Conservation (phyloP, 2,888 invertebrate species). For the Panopea generosa region DNA sequence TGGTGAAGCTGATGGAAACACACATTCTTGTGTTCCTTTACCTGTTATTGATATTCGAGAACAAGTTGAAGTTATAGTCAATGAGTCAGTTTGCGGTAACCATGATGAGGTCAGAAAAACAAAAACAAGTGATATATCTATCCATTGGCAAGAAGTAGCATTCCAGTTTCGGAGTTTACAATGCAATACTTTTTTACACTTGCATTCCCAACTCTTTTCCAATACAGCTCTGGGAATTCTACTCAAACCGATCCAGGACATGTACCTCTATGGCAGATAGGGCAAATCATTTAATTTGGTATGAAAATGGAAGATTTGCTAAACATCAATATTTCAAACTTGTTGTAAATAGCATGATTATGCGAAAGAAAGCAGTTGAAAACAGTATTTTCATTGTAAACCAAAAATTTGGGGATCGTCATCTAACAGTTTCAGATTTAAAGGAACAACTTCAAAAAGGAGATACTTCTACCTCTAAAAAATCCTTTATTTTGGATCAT, state of each 20-base stretch:
- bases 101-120: slow-evolving; percentile 13
- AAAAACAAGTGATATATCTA: slow-evolving; percentile 10
- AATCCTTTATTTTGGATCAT: slow-evolving; percentile 54
- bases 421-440: slow-evolving; percentile 52
- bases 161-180: slow-evolving; percentile 62
- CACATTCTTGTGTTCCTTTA: slow-evolving; percentile 37
- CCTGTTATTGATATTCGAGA: slow-evolving; percentile 24
- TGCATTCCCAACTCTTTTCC: slow-evolving; percentile 61
- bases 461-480: slow-evolving; percentile 44
- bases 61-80: slow-evolving; percentile 29
- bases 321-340: slow-evolving; percentile 60
- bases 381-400: slow-evolving; percentile 52
- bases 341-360: slow-evolving; percentile 61
- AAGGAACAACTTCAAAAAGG: slow-evolving; percentile 48
- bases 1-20: slow-evolving; percentile 19
- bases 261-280: slow-evolving; percentile 10
- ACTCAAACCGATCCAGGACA: not conserved
- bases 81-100: slow-evolving; percentile 16
- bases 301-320: slow-evolving; percentile 55
- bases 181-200: slow-evolving; percentile 57
- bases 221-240: slow-evolving; percentile 7
- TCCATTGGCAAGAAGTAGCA: slow-evolving; percentile 58
- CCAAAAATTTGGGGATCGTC: slow-evolving; percentile 62
- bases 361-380: slow-evolving; percentile 60
- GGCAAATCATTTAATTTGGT: slow-evolving; percentile 46